phyloP scores from a whole-genome alignment of 2,113 vertebrate species.

The Dromiciops gliroides region DNA sequence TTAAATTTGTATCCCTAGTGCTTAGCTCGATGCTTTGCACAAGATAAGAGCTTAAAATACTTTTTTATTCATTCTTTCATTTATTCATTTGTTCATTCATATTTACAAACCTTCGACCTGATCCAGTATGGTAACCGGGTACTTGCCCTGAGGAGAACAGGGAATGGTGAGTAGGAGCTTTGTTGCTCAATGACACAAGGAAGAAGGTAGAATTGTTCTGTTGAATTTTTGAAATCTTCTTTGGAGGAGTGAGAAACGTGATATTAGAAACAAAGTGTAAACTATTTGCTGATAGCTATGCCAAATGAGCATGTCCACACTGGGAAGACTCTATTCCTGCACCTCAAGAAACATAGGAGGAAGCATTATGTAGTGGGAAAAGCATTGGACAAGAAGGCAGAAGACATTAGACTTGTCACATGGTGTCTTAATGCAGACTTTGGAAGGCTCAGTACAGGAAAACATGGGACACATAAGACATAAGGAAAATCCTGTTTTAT shows the following conservation, averaged over 20 bases:
- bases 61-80: neutral
- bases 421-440: neutral
- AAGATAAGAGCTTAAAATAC: neutral
- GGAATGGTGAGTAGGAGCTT: neutral
- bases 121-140: neutral
- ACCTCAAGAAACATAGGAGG: neutral
- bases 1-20: neutral
- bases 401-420: neutral
- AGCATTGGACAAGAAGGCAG: neutral
- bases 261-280: neutral
- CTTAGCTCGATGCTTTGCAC: neutral
- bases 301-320: neutral
- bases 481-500: neutral
- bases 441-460: neutral
- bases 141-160: neutral
- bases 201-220: neutral
- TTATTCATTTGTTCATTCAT: neutral
- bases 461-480: neutral
- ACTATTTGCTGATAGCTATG: neutral
- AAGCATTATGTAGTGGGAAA: neutral
- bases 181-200: neutral
- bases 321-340: neutral
- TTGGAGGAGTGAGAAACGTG: neutral
- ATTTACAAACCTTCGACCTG: neutral
- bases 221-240: neutral